phyloP scores from a whole-genome alignment of 2,113 vertebrate genomes.

The Alethe diademata region DNA sequence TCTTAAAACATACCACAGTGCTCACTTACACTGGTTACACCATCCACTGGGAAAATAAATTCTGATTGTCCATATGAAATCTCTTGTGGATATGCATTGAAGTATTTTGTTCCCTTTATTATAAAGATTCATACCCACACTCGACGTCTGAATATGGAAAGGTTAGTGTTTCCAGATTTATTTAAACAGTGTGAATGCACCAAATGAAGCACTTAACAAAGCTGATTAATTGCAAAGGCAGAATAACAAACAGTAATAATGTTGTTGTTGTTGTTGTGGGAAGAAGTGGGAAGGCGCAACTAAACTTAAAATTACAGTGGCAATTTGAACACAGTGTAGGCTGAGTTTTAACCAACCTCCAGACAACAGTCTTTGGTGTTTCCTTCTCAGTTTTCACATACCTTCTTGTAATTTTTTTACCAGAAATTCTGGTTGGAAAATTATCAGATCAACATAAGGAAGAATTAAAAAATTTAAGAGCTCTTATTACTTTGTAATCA shows the following conservation, averaged over 20 bases:
- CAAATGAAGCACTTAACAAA: slow-evolving; percentile 77
- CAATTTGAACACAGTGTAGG: slow-evolving; percentile 47
- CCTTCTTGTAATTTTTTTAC: background rate
- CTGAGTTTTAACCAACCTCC: background rate
- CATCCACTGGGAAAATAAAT: slow-evolving; percentile 85
- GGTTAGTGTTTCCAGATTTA: slow-evolving; percentile 79
- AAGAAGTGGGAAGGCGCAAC: background rate
- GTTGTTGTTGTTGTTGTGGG: slow-evolving; percentile 7
- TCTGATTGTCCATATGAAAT: slow-evolving; percentile 79
- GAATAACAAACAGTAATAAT: slow-evolving; percentile 73
- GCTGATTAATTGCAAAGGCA: slow-evolving; percentile 81
- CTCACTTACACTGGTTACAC: slow-evolving; percentile 72
- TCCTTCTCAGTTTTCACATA: background rate
- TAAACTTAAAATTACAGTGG: slow-evolving; percentile 66
- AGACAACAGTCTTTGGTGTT: background rate
- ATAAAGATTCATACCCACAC: slow-evolving; percentile 80
- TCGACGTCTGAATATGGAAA: slow-evolving; percentile 77
- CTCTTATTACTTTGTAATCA: background rate
- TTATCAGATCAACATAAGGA: background rate
- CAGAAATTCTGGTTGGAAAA: background rate
- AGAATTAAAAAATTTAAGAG: background rate
- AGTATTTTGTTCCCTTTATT: slow-evolving; percentile 80
- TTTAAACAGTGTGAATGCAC: slow-evolving; percentile 75
- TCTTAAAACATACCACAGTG: slow-evolving; percentile 76
- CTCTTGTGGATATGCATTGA: slow-evolving; percentile 81